Evolutionary conservation across 2,888 invertebrate species (phyloP).

Genomic region (Mythimna pallens): DNA sequence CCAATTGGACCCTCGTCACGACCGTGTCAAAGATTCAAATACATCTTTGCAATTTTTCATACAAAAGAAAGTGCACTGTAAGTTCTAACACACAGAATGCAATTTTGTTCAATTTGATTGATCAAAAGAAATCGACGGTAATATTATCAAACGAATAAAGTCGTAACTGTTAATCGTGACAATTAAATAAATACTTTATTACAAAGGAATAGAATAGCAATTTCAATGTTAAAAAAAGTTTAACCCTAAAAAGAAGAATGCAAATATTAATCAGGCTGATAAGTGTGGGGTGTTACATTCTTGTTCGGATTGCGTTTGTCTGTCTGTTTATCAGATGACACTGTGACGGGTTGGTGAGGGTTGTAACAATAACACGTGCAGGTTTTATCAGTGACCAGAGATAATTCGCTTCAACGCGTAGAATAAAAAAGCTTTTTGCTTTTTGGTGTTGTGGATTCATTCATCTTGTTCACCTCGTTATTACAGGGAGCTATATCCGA

Average conservation of each 20-base stretch:
- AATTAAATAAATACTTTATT: conserved; percentile 44
- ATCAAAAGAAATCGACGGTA: conserved; percentile 44
- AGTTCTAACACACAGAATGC: neutral
- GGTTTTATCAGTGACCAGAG: conserved; percentile 71
- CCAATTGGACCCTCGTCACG: conserved; percentile 79
- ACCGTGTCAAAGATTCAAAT: conserved; percentile 77
- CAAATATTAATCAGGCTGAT: conserved; percentile 79
- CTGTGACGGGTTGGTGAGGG: conserved; percentile 68
- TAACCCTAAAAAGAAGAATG: conserved; percentile 76
- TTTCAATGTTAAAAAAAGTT: conserved; percentile 32
- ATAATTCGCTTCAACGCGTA: conserved; percentile 66
- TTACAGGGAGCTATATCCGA: neutral
- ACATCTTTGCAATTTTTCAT: conserved; percentile 59
- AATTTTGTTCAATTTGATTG: conserved; percentile 17
- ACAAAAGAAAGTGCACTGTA: conserved; percentile 56
- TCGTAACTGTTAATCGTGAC: conserved; percentile 35
- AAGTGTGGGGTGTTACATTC: conserved; percentile 72
- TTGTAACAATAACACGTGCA: conserved; percentile 75
- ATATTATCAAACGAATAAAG: conserved; percentile 45
- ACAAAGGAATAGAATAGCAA: conserved; percentile 24
- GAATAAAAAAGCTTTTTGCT: conserved; percentile 50
- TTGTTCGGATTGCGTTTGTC: conserved; percentile 70
- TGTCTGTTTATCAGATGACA: conserved; percentile 76
- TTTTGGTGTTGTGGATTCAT: conserved; percentile 34
- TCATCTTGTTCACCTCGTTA: conserved; percentile 28